Evolutionary conservation across 2,888 invertebrate genomes (phyloP), one percentile per base, ranked within the genome.

Genomic region (Amphipyra berbera): DNA sequence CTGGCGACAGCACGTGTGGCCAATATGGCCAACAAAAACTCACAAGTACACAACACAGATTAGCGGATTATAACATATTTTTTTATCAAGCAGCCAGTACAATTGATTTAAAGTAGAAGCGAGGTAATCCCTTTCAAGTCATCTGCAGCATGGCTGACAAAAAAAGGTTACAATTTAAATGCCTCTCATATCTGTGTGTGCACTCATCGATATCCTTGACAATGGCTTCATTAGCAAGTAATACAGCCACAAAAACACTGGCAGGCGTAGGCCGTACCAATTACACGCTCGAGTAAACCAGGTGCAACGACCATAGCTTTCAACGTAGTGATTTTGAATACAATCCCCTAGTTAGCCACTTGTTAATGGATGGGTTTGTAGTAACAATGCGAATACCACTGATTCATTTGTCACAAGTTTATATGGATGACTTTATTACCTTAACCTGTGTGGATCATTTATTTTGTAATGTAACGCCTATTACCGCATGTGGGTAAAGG

Each of bases 241-340:
- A 73, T 75, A 72, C 70, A 72, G 61, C 77, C 73, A 78, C 77
- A 81, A 77, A 74, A 66, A 70, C 69, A 65, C 61, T 56, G 69
- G 61, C 73, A 76, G 79, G 67, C 80, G 67, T 72, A 80, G 79
- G 75, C 73, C 61, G 61, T 65, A 82, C 76, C 79, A 85, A 90
- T 91, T 90, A 86, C 84, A 88, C 80, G 91, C 82, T 90, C 81
- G 89, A 90, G 87, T 91, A 86, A 78, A 72, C 76, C 82, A 82
- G 79, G 84, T 84, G 86, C 85, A 87, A 80, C 76, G 81, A 83
- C 85, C 86, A 84, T 86, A 71, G 74, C 82, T 80, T 82, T 83
- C 68, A 76, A 42, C 61, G 47, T 79, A 78, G 79, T 82, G 72
- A 80, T 83, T 87, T 82, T 80, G 82, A 85, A 87, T 85, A 87